A percentile compares a stretch with the other conserved stretches of the same genome.
phyloP scores from a whole-genome alignment of 2,113 vertebrate genomes.

The Burhinus bistriatus region DNA sequence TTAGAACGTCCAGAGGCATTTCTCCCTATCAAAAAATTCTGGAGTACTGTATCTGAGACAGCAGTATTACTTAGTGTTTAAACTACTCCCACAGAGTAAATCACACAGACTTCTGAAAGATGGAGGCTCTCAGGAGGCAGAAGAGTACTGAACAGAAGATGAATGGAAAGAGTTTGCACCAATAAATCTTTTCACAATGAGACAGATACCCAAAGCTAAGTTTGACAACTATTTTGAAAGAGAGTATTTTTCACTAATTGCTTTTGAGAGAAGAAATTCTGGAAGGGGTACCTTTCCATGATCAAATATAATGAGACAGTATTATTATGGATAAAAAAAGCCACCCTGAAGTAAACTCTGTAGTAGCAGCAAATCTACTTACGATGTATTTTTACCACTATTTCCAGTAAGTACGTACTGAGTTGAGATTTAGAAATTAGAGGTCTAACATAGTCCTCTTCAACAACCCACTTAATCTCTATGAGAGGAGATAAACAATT shows the following conservation, averaged over 20 bases:
- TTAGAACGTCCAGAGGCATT: background rate
- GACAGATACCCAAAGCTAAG: background rate
- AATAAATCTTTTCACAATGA: background rate
- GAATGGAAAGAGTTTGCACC: accelerated
- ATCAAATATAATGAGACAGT: background rate
- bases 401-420: background rate
- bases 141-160: background rate
- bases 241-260: background rate
- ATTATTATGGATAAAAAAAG: background rate
- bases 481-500: background rate
- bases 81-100: background rate
- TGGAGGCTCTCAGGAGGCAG: background rate
- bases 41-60: background rate
- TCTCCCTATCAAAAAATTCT: background rate
- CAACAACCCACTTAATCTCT: background rate
- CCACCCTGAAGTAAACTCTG: accelerated
- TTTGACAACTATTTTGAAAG: background rate
- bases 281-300: background rate
- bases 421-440: background rate
- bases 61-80: background rate
- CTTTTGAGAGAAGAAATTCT: background rate
- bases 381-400: background rate
- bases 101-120: background rate
- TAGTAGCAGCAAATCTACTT: background rate
- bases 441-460: background rate